These are phyloP conservation scores for Coptodon rendalli DNA, from an alignment of 2,113 vertebrate species.

Conservation along the genomic window DNA sequence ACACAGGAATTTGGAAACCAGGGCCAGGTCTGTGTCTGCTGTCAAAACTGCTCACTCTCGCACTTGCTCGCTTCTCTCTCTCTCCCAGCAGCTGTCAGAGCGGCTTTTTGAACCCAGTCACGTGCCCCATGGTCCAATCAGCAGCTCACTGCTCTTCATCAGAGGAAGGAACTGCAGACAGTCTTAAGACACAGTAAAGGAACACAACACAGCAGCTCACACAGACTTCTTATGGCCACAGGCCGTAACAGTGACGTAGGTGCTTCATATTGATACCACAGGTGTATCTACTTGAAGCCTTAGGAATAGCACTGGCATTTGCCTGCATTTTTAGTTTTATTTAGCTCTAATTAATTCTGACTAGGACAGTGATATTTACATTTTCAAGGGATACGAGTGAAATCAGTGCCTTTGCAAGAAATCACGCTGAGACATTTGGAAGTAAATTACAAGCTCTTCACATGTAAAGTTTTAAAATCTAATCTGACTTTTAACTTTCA, in stretches of 20 bases:
- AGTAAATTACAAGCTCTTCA: neutral
- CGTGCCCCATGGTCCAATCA: neutral
- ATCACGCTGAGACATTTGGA: neutral
- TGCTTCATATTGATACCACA: neutral
- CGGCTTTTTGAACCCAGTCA: neutral
- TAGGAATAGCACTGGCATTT: too few species aligned
- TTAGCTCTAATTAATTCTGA: neutral
- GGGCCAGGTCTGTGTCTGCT: neutral
- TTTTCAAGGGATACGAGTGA: neutral
- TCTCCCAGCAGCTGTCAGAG: neutral
- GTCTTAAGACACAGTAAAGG: neutral
- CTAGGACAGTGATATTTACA: neutral
- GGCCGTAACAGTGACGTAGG: neutral
- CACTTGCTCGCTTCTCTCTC: neutral
- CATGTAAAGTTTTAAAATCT: neutral
- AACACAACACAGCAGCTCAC: neutral
- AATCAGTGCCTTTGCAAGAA: neutral
- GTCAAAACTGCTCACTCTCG: neutral
- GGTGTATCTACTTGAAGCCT: neutral
- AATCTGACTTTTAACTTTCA: neutral
- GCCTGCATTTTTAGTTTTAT: neutral
- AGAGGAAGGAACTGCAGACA: neutral
- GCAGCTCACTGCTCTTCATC: too few species aligned
- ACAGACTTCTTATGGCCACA: neutral
- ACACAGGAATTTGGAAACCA: neutral